Percentiles rank a stretch among this genome's conserved stretches.
Conservation (phyloP, 2,888 invertebrate species). For the Lampropteryx suffumata region DNA sequence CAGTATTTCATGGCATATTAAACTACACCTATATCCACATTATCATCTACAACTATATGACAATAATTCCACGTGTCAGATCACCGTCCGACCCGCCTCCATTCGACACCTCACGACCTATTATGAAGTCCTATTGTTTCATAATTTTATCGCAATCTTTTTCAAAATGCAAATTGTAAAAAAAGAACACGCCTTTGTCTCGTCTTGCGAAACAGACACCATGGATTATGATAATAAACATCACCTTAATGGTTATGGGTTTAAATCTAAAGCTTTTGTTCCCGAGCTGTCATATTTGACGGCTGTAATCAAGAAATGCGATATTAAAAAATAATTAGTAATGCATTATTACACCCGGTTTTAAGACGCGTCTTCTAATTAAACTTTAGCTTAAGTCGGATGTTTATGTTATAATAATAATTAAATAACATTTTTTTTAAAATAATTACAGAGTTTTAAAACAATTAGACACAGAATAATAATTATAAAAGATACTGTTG, state of each 20-base stretch:
- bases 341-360: too few relatives aligned
- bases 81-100: conserved; percentile 38
- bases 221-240: conserved; percentile 19
- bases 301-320: not conserved
- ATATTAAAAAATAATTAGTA: too few relatives aligned
- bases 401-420: too few relatives aligned
- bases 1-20: not conserved
- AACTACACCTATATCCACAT: conserved; percentile 2
- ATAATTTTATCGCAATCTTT: conserved; percentile 36
- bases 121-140: conserved; percentile 47
- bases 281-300: not conserved
- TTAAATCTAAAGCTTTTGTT: not conserved
- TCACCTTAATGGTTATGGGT: not conserved
- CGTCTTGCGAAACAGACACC: conserved; percentile 19
- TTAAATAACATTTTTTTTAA: too few relatives aligned
- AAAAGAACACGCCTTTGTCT: conserved; percentile 19
- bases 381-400: too few relatives aligned
- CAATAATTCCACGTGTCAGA: conserved; percentile 43
- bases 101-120: conserved; percentile 41
- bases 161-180: conserved; percentile 28
- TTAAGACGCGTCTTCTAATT: too few relatives aligned
- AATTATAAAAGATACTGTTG: too few relatives aligned
- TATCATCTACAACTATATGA: conserved; percentile 16
- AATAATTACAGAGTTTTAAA: too few relatives aligned
- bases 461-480: too few relatives aligned